phyloP scores from a whole-genome alignment of 2,888 invertebrate genomes.

The Drosophila kambysellisi region DNA sequence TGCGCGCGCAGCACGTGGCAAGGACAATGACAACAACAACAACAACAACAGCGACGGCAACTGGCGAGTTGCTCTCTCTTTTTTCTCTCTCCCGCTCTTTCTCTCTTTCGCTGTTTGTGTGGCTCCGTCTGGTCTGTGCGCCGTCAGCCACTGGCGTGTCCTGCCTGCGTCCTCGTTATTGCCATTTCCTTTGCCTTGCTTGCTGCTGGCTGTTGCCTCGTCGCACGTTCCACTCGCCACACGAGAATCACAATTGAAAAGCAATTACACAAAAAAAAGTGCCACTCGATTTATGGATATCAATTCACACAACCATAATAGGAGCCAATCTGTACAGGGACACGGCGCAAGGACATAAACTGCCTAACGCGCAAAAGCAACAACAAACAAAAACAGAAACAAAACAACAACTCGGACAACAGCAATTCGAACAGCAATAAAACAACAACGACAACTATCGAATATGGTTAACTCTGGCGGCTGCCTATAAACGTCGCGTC shows the following conservation, averaged over 20 bases:
- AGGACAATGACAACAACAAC: conserved; percentile 47
- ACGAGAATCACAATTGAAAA: conserved; percentile 44
- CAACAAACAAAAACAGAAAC: background rate
- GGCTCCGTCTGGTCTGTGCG: conserved; percentile 56
- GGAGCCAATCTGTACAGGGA: conserved; percentile 57
- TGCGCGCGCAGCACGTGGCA: conserved; percentile 85
- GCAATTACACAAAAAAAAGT: conserved; percentile 65
- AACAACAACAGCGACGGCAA: background rate
- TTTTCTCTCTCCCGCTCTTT: conserved; percentile 13
- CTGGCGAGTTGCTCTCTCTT: conserved; percentile 28
- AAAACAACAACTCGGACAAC: conserved; percentile 17
- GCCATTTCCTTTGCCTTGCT: conserved; percentile 42
- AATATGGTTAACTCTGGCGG: conserved; percentile 62
- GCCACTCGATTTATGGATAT: conserved; percentile 64
- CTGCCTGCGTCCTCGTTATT: conserved; percentile 70
- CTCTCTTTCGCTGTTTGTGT: conserved; percentile 12
- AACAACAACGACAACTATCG: conserved; percentile 36
- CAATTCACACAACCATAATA: conserved; percentile 59
- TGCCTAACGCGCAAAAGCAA: conserved; percentile 32
- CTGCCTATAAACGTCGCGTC: conserved; percentile 47
- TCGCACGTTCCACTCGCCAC: conserved; percentile 31
- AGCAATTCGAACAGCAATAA: conserved; percentile 24
- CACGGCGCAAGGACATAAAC: conserved; percentile 60
- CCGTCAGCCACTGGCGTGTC: conserved; percentile 36
- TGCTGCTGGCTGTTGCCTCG: conserved; percentile 52